Evolutionary conservation across 2,888 invertebrate species (phyloP), one percentile per base, ranked within the genome.

Genomic region (Ormyrus thymus): DNA sequence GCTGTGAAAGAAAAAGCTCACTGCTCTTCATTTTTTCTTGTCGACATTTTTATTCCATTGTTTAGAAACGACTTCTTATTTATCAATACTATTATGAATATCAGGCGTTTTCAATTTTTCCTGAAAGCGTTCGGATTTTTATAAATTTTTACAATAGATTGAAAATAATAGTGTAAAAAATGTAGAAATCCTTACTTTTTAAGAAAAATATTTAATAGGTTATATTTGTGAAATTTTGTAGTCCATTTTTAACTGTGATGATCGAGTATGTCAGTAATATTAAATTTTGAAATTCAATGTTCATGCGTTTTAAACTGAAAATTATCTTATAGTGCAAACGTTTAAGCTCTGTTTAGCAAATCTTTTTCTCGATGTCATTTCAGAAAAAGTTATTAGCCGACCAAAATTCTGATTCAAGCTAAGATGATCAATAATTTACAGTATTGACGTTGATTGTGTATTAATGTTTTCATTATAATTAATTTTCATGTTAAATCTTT

Each of bases 81-180:
- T 29, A 29, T 29, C 29, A 29, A 29, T 29, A 29, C 29, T 29
- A 48, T 10, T 29, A 48, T 10, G n/a, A 46, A 56, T 46, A 45
- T 13, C 10, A 51, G 50, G n/a, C 10, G 61, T 68, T 55, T 68
- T 68, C 68, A 53, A 68, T 45, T 55, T 9, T 68, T 4, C 45
- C 43, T 9, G 55, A 68, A 45, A n/a, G 45, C 29, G 29, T 29
- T 29, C 3, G 29, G 29, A 29, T 29, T 29, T 29, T 45, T 62
- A 11, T n/a, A 10, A 29, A 29, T 29, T 29, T 29, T 29, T 29
- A 29, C 29, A 29, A 29, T 29, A 2, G 29, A 29, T 29, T 29
- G 29, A 29, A 29, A 29, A 29, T 29, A 29, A 29, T 29, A 29
- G 55, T 55, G 61, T 11, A 6, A 6, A 66, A 8, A 66, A 59